These are phyloP conservation scores for Tyrannus savana DNA, from an alignment of 2,113 vertebrate species.

Conservation along the genomic window DNA sequence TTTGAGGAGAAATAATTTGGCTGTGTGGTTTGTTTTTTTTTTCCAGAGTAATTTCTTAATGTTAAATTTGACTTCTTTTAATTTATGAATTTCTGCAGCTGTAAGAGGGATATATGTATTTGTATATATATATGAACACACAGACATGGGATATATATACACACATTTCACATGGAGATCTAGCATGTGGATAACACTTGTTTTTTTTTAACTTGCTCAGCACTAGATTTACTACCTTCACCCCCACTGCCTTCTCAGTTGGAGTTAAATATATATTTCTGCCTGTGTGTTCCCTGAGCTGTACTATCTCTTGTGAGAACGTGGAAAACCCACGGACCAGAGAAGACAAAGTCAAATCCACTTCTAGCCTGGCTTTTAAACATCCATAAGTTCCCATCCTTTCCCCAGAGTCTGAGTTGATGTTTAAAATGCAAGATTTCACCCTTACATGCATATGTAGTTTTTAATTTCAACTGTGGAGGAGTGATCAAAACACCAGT, in stretches of 20 bases:
- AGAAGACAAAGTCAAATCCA: neutral
- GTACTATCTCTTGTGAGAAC: fast-evolving
- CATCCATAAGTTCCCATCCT: fast-evolving
- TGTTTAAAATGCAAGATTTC: neutral
- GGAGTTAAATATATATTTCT: neutral
- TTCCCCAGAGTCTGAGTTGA: neutral
- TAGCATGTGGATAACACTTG: neutral
- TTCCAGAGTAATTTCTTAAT: neutral
- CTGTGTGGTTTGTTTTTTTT: neutral
- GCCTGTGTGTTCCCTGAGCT: neutral
- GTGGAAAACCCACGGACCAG: fast-evolving
- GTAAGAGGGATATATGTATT: neutral
- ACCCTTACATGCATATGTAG: neutral
- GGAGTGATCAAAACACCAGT: neutral
- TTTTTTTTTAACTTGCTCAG: neutral
- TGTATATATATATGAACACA: too few species aligned
- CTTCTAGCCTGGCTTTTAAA: neutral
- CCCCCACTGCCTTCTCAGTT: neutral
- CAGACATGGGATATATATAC: neutral
- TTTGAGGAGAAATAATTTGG: neutral
- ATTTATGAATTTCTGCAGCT: neutral
- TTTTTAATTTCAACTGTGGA: neutral
- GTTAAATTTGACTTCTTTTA: neutral
- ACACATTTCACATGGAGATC: neutral
- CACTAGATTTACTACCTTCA: neutral